Conservation (phyloP, 2,888 invertebrate genomes). For the Machimus atricapillus region DNA sequence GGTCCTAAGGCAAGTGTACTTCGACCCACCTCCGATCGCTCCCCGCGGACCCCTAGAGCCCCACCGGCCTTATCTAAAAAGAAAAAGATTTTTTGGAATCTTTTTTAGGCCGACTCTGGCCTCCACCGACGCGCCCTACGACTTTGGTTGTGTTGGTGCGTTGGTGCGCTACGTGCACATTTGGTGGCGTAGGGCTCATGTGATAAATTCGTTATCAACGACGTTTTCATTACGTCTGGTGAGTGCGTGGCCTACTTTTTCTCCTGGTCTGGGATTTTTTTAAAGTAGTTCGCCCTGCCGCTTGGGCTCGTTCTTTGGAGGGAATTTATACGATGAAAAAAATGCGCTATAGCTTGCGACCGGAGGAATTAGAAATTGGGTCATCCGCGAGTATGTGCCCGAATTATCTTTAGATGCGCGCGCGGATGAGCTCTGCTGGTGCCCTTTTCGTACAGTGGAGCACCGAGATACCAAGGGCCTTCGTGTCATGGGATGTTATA, state of each 20-base stretch:
- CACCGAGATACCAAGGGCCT: slow-evolving; percentile 9
- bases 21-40: background rate
- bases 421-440: background rate
- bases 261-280: slow-evolving; percentile 21
- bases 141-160: background rate
- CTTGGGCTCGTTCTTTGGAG: slow-evolving; percentile 1
- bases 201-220: slow-evolving; percentile 43
- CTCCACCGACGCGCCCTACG: background rate
- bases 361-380: slow-evolving; percentile 8
- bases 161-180: slow-evolving; percentile 25
- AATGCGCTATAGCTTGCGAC: background rate
- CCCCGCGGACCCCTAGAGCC: background rate
- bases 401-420: slow-evolving; percentile 20
- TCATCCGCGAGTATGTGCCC: background rate
- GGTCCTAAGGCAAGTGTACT: slow-evolving; percentile 9
- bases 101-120: background rate
- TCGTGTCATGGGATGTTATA: background rate
- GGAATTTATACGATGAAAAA: background rate
- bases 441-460: slow-evolving; percentile 5
- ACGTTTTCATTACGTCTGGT: slow-evolving; percentile 39
- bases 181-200: slow-evolving; percentile 41
- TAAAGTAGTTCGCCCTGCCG: slow-evolving; percentile 16
- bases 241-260: slow-evolving; percentile 35
- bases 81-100: background rate
- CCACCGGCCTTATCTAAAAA: background rate